Conservation (phyloP, 1,140 invertebrate genomes). For the Whitmania pigra region DNA sequence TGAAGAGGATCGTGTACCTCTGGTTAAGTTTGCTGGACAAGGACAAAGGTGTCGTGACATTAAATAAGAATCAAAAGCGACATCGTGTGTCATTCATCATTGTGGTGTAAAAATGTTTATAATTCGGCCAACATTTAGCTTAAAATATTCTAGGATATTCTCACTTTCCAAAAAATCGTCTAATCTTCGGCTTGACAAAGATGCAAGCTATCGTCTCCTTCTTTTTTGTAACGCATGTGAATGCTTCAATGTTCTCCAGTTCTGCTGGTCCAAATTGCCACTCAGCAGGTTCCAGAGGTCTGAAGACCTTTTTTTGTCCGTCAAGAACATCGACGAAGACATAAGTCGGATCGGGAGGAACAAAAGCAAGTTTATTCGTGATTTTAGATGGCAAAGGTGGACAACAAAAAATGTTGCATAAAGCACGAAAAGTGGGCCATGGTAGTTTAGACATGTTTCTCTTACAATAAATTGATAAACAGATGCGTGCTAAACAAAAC, state of each 20-base stretch:
- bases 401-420: constrained; percentile 73
- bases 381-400: constrained; percentile 96
- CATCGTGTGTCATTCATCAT: constrained; percentile 22
- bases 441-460: constrained; percentile 10
- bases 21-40: constrained; percentile 35
- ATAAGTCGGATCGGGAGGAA: constrained; percentile 95
- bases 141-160: no score
- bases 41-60: no score
- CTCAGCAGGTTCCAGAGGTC: constrained; percentile 27
- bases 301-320: constrained; percentile 24
- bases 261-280: constrained; percentile 29
- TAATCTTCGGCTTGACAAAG: constrained; percentile 51
- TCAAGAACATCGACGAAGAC: constrained; percentile 48
- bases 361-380: constrained; percentile 87
- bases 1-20: constrained; percentile 90
- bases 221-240: constrained; percentile 27
- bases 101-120: constrained; percentile 29
- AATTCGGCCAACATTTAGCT: constrained; percentile 35
- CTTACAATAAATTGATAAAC: no score
- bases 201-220: constrained; percentile 62
- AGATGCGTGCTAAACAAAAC: no score
- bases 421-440: constrained; percentile 8
- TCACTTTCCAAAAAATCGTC: not conserved
- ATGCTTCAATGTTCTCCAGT: constrained; percentile 15
- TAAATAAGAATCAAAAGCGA: not conserved